Conservation (phyloP, 2,888 invertebrate species). For the Aspidiotus destructor region DNA sequence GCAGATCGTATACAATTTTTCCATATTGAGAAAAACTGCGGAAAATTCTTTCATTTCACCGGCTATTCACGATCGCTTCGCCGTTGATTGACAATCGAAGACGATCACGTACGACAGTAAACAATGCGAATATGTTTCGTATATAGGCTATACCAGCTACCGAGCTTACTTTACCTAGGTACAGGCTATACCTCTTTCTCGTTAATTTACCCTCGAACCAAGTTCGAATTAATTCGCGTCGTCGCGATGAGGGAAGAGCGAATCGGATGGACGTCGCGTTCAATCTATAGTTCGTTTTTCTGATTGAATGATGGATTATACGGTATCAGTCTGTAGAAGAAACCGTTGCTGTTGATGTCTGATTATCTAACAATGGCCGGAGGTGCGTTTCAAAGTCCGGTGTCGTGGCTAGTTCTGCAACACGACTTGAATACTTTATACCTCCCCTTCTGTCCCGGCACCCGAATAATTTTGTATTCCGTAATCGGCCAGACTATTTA, state of each 20-base stretch:
- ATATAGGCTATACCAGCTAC: not conserved
- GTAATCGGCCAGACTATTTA: conserved; percentile 27
- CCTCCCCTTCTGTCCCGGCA: not conserved
- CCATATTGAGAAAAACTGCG: conserved; percentile 23
- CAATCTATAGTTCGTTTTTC: not conserved
- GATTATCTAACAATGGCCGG: conserved; percentile 28
- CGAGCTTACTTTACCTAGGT: not conserved
- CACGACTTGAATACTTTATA: conserved; percentile 28
- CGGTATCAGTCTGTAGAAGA: conserved; percentile 10
- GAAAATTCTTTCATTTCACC: conserved; percentile 18
- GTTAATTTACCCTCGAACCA: conserved; percentile 17
- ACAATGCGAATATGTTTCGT: conserved; percentile 22
- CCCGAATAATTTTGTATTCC: conserved; percentile 26
- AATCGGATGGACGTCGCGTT: not conserved
- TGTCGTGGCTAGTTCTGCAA: conserved; percentile 26
- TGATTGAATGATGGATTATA: conserved; percentile 27
- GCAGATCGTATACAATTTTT: conserved; percentile 11
- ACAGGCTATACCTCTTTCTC: not conserved
- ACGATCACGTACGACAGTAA: conserved; percentile 22
- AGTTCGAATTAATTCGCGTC: not conserved
- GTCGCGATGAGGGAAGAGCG: conserved; percentile 6
- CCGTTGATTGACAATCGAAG: conserved; percentile 22
- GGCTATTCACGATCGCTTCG: conserved; percentile 3
- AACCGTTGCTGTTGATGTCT: conserved; percentile 24
- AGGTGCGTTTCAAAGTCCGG: conserved; percentile 27